These are phyloP conservation scores for Basileuterus tristriatus DNA, from an alignment of 2,797 vertebrate genomes.

Conservation along the genomic window DNA sequence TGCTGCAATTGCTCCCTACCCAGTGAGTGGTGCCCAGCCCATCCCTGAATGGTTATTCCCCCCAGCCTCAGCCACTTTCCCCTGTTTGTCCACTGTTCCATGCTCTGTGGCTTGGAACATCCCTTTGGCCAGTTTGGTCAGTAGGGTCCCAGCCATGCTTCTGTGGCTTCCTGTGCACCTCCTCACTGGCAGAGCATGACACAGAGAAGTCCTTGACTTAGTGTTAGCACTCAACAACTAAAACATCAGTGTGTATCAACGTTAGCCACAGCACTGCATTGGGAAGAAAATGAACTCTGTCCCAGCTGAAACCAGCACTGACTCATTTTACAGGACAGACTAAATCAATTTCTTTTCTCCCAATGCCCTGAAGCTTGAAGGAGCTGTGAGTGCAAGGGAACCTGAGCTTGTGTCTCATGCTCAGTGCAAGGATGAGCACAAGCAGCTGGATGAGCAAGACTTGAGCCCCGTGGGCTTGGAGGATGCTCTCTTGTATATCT, in stretches of 20 bases:
- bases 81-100: rapidly evolving
- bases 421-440: not conserved
- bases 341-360: not conserved
- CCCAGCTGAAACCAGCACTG: not conserved
- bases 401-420: rapidly evolving
- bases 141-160: not conserved
- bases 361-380: not conserved
- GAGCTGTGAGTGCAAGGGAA: not conserved
- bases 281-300: not conserved
- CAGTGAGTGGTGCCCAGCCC: not conserved
- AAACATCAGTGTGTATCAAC: not conserved
- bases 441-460: not conserved
- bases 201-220: not conserved
- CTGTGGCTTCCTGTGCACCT: not conserved
- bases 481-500: not conserved
- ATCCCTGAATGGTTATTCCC: rapidly evolving
- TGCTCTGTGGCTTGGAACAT: too few species aligned
- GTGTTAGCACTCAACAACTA: not conserved
- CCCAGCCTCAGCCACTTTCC: not conserved
- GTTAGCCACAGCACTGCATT: not conserved
- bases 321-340: not conserved
- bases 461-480: not conserved
- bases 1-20: not conserved
- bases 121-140: not conserved
- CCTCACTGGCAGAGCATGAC: not conserved